Evolutionary conservation across 2,113 vertebrate genomes (phyloP).

Genomic region (human): DNA sequence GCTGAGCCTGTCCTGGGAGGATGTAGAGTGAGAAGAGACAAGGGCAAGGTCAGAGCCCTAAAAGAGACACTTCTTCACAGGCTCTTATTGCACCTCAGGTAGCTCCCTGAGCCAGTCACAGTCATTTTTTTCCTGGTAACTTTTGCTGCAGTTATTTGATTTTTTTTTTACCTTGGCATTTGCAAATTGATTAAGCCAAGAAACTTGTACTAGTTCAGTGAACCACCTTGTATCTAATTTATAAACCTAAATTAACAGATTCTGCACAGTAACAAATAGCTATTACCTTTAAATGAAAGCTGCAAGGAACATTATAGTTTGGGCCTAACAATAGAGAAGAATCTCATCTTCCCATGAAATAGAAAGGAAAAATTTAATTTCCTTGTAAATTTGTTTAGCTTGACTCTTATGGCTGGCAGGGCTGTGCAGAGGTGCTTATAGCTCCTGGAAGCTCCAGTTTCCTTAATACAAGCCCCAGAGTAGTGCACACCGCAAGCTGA

Average conservation of each 20-base stretch:
- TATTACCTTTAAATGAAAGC: background rate
- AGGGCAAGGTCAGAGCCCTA: background rate
- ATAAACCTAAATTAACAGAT: background rate
- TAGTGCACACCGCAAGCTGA: background rate
- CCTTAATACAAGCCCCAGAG: background rate
- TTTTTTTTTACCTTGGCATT: background rate
- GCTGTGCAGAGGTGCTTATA: background rate
- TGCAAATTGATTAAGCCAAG: conserved; percentile 27
- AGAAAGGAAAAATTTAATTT: conserved; percentile 16
- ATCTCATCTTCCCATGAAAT: background rate
- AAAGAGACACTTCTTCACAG: background rate
- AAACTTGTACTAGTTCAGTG: background rate
- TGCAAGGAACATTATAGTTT: background rate
- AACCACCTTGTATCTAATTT: background rate
- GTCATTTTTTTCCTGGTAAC: background rate
- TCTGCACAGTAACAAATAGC: background rate
- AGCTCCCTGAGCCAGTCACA: background rate
- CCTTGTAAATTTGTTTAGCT: background rate
- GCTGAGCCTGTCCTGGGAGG: background rate
- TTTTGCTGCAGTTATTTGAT: background rate
- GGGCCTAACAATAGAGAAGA: background rate
- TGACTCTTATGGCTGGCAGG: background rate
- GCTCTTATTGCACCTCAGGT: background rate
- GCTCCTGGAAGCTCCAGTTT: background rate
- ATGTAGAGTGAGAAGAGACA: background rate